These are phyloP conservation scores for Camptogramma bilineatum DNA, from an alignment of 2,888 invertebrate genomes.

Conservation along the genomic window DNA sequence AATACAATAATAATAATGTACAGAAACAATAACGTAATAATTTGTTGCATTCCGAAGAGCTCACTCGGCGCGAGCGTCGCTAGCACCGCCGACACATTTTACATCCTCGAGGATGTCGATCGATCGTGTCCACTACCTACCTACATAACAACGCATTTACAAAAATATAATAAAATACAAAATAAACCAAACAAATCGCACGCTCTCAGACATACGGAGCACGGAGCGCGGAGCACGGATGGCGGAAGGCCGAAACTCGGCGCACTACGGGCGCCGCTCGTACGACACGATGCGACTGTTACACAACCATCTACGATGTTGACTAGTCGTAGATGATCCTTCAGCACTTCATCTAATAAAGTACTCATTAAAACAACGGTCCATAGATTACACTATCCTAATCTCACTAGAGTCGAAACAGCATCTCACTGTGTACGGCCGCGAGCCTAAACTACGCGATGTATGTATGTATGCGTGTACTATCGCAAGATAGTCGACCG, in stretches of 20 bases:
- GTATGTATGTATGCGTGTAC: constrained; percentile 15
- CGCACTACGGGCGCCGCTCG: neutral
- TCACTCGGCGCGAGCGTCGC: constrained; percentile 11
- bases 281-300: neutral
- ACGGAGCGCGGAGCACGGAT: neutral
- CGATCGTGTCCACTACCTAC: constrained; percentile 44
- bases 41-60: constrained; percentile 45
- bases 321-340: constrained; percentile 27
- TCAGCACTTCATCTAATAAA: constrained; percentile 30
- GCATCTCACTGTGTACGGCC: constrained; percentile 58
- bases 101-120: constrained; percentile 56
- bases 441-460: constrained; percentile 20
- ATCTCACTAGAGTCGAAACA: constrained; percentile 65
- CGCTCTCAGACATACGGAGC: neutral
- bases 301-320: constrained; percentile 18
- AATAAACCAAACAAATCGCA: constrained; percentile 28
- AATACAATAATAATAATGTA: constrained; percentile 72
- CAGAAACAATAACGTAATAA: constrained; percentile 69
- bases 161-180: constrained; percentile 38
- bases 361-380: constrained; percentile 22
- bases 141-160: constrained; percentile 51
- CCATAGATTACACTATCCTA: constrained; percentile 45
- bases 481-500: constrained; percentile 4
- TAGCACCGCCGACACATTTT: constrained; percentile 66
- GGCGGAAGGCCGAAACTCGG: neutral